These are phyloP conservation scores for Triplophysa bombifrons DNA, from an alignment of 2,797 vertebrate species.

Conservation along the genomic window DNA sequence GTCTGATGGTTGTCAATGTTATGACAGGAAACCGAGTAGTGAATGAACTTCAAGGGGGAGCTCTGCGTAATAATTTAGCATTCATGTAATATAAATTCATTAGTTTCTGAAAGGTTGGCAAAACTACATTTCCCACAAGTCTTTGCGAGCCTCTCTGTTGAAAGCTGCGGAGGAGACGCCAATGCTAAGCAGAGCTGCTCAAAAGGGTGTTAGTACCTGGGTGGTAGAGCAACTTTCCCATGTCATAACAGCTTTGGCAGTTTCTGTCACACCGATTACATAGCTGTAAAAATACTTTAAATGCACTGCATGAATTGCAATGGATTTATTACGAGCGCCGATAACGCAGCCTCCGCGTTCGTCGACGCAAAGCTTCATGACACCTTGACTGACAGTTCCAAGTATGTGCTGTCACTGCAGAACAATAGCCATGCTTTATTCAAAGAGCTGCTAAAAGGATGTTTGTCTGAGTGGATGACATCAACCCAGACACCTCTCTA, in stretches of 20 bases:
- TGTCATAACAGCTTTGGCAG: conserved; percentile 53
- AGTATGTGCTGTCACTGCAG: conserved; percentile 49
- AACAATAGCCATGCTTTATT: conserved; percentile 50
- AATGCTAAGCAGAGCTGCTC: conserved; percentile 57
- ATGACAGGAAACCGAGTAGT: conserved; percentile 3
- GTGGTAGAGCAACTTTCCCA: conserved; percentile 61
- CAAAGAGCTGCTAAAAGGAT: conserved; percentile 44
- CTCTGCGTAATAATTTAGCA: not conserved
- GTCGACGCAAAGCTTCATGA: conserved; percentile 21
- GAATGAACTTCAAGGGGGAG: not conserved
- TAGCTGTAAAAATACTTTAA: conserved; percentile 60
- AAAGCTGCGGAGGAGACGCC: conserved; percentile 55
- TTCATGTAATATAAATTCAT: not conserved
- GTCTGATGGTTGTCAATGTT: conserved; percentile 10
- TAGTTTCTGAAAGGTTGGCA: not conserved
- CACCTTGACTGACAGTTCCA: conserved; percentile 53
- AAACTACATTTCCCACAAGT: conserved; percentile 54
- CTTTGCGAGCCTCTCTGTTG: conserved; percentile 48
- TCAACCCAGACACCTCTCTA: conserved; percentile 44
- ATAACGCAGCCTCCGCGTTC: conserved; percentile 22
- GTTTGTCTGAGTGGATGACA: conserved; percentile 39
- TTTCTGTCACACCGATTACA: conserved; percentile 60
- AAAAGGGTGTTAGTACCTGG: conserved; percentile 58
- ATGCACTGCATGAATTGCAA: conserved; percentile 33
- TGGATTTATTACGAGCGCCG: conserved; percentile 34